Evolutionary conservation across 1,140 invertebrate species (phyloP).

Genomic region (Thalassaphorura encarpata): DNA sequence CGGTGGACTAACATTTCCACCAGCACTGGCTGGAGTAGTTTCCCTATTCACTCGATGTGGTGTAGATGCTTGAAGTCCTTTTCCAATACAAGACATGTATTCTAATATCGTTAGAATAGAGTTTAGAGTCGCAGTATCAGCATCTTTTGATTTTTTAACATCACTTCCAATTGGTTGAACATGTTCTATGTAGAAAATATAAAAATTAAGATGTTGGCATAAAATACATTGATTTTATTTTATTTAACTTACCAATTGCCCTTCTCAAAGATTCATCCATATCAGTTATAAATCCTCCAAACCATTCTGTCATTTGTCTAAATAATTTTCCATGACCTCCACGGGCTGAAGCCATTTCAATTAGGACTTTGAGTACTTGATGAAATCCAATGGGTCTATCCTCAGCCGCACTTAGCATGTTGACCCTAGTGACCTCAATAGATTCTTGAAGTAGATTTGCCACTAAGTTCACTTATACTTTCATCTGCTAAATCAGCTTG

Average conservation of each 20-base stretch:
- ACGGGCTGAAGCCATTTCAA: slow-evolving; percentile 19
- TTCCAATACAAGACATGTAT: slow-evolving; percentile 28
- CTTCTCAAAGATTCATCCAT: no score
- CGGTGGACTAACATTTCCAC: slow-evolving; percentile 50
- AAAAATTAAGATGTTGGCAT: no score
- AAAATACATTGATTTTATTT: no score
- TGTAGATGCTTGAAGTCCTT: slow-evolving; percentile 16
- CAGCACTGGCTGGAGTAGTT: slow-evolving; percentile 39
- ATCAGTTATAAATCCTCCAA: no score
- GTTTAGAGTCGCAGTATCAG: background rate
- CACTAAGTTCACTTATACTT: no score
- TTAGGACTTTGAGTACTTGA: slow-evolving; percentile 16
- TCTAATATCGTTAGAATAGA: slow-evolving; percentile 17
- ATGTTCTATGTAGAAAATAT: no score
- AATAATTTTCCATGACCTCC: slow-evolving; percentile 22
- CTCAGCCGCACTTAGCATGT: no score
- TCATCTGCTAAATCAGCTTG: no score
- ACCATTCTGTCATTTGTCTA: slow-evolving; percentile 29
- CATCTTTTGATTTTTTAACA: background rate
- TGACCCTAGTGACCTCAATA: no score
- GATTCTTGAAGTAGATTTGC: no score
- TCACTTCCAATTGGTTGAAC: background rate
- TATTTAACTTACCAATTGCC: no score
- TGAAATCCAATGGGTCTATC: no score
- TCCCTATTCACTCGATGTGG: slow-evolving; percentile 42